phyloP scores from a whole-genome alignment of 2,888 invertebrate genomes.

The Leptopilina syphax region DNA sequence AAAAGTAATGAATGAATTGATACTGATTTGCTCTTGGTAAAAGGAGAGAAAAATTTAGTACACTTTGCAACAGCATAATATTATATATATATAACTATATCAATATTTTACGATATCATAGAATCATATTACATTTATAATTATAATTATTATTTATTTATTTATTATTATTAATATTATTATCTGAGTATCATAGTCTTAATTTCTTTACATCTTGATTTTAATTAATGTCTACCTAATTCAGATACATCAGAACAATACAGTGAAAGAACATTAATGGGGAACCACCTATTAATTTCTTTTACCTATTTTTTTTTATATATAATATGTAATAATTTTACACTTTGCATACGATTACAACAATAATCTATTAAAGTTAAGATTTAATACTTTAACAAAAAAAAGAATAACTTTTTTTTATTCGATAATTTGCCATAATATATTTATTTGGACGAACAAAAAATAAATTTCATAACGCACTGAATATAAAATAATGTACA shows the following conservation, averaged over 20 bases:
- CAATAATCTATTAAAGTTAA: slow-evolving; percentile 38
- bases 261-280: slow-evolving; percentile 68
- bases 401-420: slow-evolving; percentile 60
- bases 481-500: slow-evolving; percentile 57
- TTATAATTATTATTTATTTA: slow-evolving; percentile 47
- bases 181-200: slow-evolving; percentile 64
- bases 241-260: slow-evolving; percentile 70
- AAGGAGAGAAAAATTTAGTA: slow-evolving; percentile 40
- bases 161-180: slow-evolving; percentile 40
- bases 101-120: slow-evolving; percentile 63
- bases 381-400: slow-evolving; percentile 70
- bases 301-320: slow-evolving; percentile 43
- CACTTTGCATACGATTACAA: slow-evolving; percentile 41
- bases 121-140: slow-evolving; percentile 61
- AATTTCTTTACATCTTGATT: slow-evolving; percentile 61
- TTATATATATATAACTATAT: slow-evolving; percentile 56
- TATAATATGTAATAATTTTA: slow-evolving; percentile 44
- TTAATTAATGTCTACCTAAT: slow-evolving; percentile 64
- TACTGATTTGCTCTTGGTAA: slow-evolving; percentile 47
- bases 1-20: neutral
- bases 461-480: slow-evolving; percentile 39
- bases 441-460: slow-evolving; percentile 47
- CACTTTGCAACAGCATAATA: slow-evolving; percentile 57
- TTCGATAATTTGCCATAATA: slow-evolving; percentile 50
- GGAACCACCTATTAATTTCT: slow-evolving; percentile 60